These are phyloP conservation scores for Psittacula derbiana DNA, from an alignment of 2,797 vertebrate genomes.

Conservation along the genomic window DNA sequence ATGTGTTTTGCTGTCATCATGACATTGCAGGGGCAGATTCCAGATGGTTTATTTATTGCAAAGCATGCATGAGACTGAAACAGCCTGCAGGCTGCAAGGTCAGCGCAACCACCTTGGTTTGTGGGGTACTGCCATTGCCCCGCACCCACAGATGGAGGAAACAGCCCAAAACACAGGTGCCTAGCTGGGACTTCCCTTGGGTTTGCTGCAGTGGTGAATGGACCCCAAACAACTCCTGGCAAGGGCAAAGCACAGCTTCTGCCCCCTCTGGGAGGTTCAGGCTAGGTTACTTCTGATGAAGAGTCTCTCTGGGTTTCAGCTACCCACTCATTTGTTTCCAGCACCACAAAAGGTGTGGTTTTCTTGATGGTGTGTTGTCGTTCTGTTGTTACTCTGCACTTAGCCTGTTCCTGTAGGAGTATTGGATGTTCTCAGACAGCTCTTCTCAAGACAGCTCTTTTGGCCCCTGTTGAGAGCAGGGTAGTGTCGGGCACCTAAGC, in stretches of 20 bases:
- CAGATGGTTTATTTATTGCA: neutral
- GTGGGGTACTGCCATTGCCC: neutral
- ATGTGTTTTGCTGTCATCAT: rapidly evolving
- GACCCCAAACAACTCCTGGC: rapidly evolving
- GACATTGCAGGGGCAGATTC: too few relatives aligned
- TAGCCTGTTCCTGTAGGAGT: neutral
- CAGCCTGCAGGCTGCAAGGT: rapidly evolving
- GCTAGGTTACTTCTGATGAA: neutral
- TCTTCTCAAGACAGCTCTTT: neutral
- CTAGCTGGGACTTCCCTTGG: neutral
- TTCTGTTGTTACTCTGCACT: neutral
- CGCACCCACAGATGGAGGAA: rapidly evolving
- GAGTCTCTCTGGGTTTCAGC: neutral
- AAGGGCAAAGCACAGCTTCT: neutral
- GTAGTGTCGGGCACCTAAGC: neutral
- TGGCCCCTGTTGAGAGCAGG: neutral
- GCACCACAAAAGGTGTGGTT: neutral
- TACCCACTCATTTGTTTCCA: neutral
- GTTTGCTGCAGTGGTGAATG: neutral
- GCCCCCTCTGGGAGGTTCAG: neutral
- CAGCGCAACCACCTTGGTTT: rapidly evolving
- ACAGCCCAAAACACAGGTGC: neutral
- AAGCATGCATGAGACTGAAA: rapidly evolving
- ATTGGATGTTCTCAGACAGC: neutral
- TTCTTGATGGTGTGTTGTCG: rapidly evolving